These are phyloP conservation scores for Mantis religiosa DNA, from an alignment of 2,888 invertebrate genomes.

Conservation along the genomic window DNA sequence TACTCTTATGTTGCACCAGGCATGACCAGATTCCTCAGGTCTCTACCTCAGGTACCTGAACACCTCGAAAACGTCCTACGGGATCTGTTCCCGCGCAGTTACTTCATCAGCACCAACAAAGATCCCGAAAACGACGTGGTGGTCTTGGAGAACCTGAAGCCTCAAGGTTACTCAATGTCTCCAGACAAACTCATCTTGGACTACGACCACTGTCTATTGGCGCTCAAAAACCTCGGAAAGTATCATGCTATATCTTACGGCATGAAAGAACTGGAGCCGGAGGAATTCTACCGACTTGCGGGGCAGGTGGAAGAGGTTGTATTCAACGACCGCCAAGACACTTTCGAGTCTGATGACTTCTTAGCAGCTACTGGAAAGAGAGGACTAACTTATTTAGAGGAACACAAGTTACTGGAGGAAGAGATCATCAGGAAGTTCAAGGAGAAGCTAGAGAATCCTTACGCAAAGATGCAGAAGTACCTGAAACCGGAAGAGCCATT, in stretches of 20 bases:
- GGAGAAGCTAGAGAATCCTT: constrained; percentile 34
- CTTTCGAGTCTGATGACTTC: not conserved
- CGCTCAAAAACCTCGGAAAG: constrained; percentile 34
- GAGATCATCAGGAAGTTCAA: constrained; percentile 24
- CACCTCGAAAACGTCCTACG: not conserved
- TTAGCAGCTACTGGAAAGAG: not conserved
- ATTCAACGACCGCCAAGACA: not conserved
- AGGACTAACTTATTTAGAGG: not conserved
- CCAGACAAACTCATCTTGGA: constrained; percentile 30
- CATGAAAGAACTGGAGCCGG: constrained; percentile 4
- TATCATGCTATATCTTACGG: constrained; percentile 39
- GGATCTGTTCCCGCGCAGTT: not conserved
- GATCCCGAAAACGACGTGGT: not conserved
- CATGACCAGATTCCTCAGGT: not conserved
- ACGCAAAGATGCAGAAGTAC: constrained; percentile 9
- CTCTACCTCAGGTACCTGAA: not conserved
- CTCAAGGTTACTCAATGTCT: not conserved
- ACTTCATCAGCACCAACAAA: not conserved
- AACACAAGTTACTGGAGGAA: not conserved
- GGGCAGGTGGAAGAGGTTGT: not conserved
- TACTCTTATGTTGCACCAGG: not conserved
- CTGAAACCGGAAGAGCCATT: constrained; percentile 27
- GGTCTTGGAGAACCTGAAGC: not conserved
- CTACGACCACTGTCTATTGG: constrained; percentile 35
- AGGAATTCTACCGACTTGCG: not conserved